These are phyloP conservation scores for Lamellibrachia columna DNA, from an alignment of 2,888 invertebrate species.

Conservation along the genomic window DNA sequence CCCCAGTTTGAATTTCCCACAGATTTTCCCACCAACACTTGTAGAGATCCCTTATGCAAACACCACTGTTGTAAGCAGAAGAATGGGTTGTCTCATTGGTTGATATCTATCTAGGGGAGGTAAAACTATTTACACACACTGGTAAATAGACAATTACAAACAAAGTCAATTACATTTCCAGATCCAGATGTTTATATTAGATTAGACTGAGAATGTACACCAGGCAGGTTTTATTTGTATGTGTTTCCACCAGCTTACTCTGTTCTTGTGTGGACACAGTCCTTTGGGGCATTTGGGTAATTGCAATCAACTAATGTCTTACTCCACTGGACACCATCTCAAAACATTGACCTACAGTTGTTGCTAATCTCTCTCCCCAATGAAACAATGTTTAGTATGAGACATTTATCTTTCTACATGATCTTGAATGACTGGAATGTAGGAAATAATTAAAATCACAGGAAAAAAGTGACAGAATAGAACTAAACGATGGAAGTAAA, in stretches of 20 bases:
- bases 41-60: background rate
- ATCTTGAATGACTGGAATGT: too few relatives aligned
- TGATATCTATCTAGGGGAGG: background rate
- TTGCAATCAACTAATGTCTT: background rate
- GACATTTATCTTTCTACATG: too few relatives aligned
- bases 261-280: background rate
- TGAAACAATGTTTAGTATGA: too few relatives aligned
- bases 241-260: background rate
- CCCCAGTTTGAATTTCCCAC: background rate
- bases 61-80: background rate
- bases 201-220: background rate
- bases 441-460: too few relatives aligned
- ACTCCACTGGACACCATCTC: too few relatives aligned
- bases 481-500: too few relatives aligned
- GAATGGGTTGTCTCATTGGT: background rate
- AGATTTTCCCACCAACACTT: background rate
- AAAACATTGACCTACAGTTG: too few relatives aligned
- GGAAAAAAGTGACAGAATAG: too few relatives aligned
- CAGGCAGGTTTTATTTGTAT: background rate
- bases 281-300: background rate
- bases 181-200: background rate
- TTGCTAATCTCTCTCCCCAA: too few relatives aligned
- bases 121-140: background rate
- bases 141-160: background rate
- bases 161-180: background rate